Evolutionary conservation across 2,797 vertebrate species (phyloP), one percentile per base, ranked within the genome.

Genomic region (Rhincodon typus): DNA sequence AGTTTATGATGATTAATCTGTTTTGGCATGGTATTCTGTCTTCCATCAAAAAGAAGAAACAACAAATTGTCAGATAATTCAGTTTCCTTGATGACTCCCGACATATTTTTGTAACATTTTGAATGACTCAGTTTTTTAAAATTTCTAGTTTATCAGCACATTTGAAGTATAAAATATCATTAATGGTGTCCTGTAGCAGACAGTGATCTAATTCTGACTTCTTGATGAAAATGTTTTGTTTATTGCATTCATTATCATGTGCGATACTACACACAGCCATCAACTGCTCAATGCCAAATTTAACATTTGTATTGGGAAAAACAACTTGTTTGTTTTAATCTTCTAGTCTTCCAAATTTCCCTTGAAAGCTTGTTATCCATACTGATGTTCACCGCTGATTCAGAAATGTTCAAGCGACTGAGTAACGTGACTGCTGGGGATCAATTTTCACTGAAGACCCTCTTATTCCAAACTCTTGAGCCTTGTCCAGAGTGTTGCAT

Each of bases 61-160:
- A 42, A 62, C 53, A 91, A 94, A 72, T 94, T 42, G 72, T 94
- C 67, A 94, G 93, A 42, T 42, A 70, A 94, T 46, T 72, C 69
- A 27, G 38, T 94, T 94, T 42, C 67, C 67, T 50, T 50, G 30
- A 38, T 50, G 5, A 50, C 23, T 94, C 70, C 93, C 50, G 46
- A 72, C 50, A 72, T 70, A 23, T 38, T 94, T 50, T 94, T 4
- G 30, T 94, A 15, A 70, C 13, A 27, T 50, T 94, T 46, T 94
- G 19, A 2, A 72, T 72, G 38, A 4, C 15, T 12, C 38, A 70
- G 21, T n/a, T 72, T 10, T 72, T 62, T 62, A 2, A 62, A 72
- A 50, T 94, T 70, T 13, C 38, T 42, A 72, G 67, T 94, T 72
- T 23, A 5, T 91, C 53, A 66, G 88, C 57, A 94, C 21, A 42